Conservation (phyloP, 2,113 vertebrate species). For the Psettodes erumei region DNA sequence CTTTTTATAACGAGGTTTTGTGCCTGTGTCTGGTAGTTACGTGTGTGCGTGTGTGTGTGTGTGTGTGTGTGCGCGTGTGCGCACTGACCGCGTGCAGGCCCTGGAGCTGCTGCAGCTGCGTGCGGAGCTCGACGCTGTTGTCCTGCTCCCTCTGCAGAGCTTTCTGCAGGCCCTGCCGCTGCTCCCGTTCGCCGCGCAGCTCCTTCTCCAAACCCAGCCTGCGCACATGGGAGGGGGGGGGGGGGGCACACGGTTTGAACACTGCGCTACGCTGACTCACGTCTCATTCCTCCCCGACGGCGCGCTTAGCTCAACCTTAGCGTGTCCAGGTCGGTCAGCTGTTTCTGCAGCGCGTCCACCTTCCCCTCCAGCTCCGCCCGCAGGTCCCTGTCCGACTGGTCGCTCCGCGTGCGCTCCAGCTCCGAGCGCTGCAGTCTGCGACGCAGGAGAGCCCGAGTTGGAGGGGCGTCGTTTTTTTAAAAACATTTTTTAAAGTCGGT, state of each 20-base stretch:
- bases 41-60: neutral
- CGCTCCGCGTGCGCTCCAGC: slow-evolving; percentile 79
- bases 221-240: slow-evolving; percentile 36
- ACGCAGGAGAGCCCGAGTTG: no score
- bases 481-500: no score
- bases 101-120: slow-evolving; percentile 92
- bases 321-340: slow-evolving; percentile 88
- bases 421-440: slow-evolving; percentile 89
- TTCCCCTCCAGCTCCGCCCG: slow-evolving; percentile 86
- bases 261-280: no score
- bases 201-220: slow-evolving; percentile 92
- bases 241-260: neutral
- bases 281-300: accelerated
- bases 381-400: slow-evolving; percentile 87
- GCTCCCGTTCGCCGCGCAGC: slow-evolving; percentile 91
- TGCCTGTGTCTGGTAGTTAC: neutral
- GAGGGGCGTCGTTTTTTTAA: no score
- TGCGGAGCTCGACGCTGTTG: slow-evolving; percentile 87
- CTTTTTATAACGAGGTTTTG: neutral
- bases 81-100: slow-evolving; percentile 85
- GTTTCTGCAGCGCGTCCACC: slow-evolving; percentile 84
- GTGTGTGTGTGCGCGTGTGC: neutral
- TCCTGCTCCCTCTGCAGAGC: slow-evolving; percentile 91
- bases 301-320: slow-evolving; percentile 83
- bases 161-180: slow-evolving; percentile 90